Base-by-base conservation (phyloP, 2,113 vertebrate genomes). In the Motacilla alba region DNA sequence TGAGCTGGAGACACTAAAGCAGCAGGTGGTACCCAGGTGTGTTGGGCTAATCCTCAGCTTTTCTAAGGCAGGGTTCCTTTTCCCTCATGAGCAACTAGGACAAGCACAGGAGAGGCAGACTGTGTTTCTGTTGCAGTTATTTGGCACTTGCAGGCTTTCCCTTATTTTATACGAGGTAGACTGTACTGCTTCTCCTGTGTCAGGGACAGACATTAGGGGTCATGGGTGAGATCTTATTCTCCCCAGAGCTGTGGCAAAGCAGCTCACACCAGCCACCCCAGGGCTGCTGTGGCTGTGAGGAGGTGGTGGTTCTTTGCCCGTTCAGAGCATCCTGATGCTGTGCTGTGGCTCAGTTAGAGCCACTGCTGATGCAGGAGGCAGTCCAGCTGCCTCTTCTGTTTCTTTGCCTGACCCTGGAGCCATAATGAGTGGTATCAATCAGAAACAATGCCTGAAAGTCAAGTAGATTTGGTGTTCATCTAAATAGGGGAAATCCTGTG, bases 1-100 rank as follows among this genome's bases (percentile, higher is more conserved):
- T 82, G 86, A 90, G 76, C 76, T 78, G 91, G 80, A 93, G 93
- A 85, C 88, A 47, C 72, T 88, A 77, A 92, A 83, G 60, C 93
- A 93, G 86, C 86, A 92, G 89, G 94, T 74, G 79, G 92, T 88
- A 92, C 59, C 63, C 64, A 77, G 88, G 86, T 75, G 72, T 47
- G 43, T 60, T 75, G 80, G 73, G 39, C 44, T 92, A 86, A 93
- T 94, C 75, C 59, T 91, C 19, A 1, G 1, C 41, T 85, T 74
- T 77, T 52, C 89, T 77, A 59, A 81, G 0, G 10, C 55, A 59
- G 46, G 44, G 43, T 83, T 86, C 89, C 68, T 89, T 90, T 95
- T 81, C 73, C 30, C 73, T 86, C 69, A 10, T 20, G 46, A 69
- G 53, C 83, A 73, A 85, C 41, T 33, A 33, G 72, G 55, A 70